Conservation (phyloP, 2,113 vertebrate genomes). For the Origma solitaria region DNA sequence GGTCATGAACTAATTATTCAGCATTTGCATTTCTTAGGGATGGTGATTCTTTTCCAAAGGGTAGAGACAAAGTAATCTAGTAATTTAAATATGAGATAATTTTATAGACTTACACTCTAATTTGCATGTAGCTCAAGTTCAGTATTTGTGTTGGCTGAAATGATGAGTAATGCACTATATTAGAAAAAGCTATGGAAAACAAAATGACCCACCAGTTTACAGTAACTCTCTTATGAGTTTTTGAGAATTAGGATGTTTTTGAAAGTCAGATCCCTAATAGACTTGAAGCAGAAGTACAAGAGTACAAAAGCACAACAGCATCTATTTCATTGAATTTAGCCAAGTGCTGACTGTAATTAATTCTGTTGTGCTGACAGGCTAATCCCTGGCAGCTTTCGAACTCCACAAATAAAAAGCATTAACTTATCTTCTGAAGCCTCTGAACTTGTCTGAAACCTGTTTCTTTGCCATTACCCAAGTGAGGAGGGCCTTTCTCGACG, state of each 20-base stretch:
- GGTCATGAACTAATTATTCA: neutral
- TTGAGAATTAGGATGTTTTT: neutral
- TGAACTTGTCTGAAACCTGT: neutral
- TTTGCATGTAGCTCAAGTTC: neutral
- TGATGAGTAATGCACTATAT: neutral
- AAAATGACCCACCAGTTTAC: neutral
- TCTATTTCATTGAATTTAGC: neutral
- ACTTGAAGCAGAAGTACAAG: neutral
- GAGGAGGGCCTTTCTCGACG: rapidly evolving
- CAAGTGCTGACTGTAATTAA: neutral
- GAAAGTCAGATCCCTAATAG: neutral
- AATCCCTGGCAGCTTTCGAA: conserved; percentile 8
- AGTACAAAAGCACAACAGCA: neutral
- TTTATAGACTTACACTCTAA: neutral
- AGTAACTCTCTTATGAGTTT: neutral
- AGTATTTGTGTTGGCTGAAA: neutral
- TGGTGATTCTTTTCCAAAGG: neutral
- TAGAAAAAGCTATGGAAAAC: neutral
- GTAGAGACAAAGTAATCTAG: neutral
- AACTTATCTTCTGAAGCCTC: neutral
- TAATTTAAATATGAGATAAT: neutral
- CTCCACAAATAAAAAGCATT: neutral
- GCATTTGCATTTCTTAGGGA: neutral
- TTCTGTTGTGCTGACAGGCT: neutral
- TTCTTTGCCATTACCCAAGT: neutral